Base-by-base conservation (phyloP, 1,140 invertebrate species). In the Drosophila kanapiae region DNA sequence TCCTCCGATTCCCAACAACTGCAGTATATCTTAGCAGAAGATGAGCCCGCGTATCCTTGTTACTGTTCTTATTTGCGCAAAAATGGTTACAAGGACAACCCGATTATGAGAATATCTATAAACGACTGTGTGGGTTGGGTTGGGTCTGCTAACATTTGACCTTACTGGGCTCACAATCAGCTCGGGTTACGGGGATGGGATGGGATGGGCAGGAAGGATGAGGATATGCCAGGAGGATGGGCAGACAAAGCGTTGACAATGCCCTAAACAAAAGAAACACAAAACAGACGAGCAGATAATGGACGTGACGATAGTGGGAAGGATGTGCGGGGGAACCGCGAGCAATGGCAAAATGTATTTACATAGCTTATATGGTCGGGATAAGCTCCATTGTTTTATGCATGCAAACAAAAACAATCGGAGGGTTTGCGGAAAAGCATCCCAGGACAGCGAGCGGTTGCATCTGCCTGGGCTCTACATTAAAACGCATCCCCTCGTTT, bases 81-180 rank as follows among this genome's bases (percentile, higher is more conserved):
- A 80, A 85, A 83, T 67, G 80, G 80, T 80, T 88, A 86, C 83
- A 83, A 86, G 83, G 84, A 86, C 80, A 80, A 82, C 63, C 54
- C 67, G 80, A 83, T 86, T 88, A 86, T 74, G 51, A 48, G 51
- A 78, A 78, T 38, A 56, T 71, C 68, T 60, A 77, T 85, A 64
- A 78, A 82, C 59, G 75, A 51, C 47, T 85, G 51, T 33, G 63
- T 74, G 51, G 58, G 61, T 53, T 72, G 59, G 54, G 49, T 53
- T 23, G 40, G 67, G 65, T 75, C 67, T 71, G 45, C 43, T 67
- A 63, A 64, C 75, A 87, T 83, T 82, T 87, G 84, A 87, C 80
- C 84, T 88, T 88, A 83, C 56, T 75, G 57, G 58, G 56, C 62
- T 59, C 37, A 42, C 70, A 63, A 69, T 61, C 59, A 51, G 60